These are phyloP conservation scores for Cotesia glomerata DNA, from an alignment of 1,140 invertebrate species.

Conservation along the genomic window DNA sequence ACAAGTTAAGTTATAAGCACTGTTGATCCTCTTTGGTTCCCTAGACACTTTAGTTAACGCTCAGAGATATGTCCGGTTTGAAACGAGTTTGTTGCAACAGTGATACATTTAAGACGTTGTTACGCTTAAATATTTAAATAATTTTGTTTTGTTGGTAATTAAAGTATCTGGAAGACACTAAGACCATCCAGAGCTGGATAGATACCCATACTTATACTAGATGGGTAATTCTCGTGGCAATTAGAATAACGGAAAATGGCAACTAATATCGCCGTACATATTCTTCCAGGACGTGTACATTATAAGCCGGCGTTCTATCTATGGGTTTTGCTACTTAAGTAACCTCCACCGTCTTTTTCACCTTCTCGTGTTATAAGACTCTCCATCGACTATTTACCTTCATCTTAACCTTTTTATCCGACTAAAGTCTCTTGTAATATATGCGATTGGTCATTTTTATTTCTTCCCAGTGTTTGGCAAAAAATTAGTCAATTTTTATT, in stretches of 20 bases:
- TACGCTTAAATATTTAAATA: too few species aligned
- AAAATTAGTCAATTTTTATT: too few species aligned
- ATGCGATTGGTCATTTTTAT: too few species aligned
- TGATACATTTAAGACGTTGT: too few species aligned
- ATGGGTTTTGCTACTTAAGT: slow-evolving; percentile 1
- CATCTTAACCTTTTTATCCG: too few species aligned
- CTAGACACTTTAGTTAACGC: too few species aligned
- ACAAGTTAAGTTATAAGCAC: neutral
- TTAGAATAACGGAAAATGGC: slow-evolving; percentile 36
- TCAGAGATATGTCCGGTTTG: too few species aligned
- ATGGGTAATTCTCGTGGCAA: slow-evolving; percentile 35
- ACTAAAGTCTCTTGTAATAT: too few species aligned
- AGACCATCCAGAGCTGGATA: slow-evolving; percentile 4
- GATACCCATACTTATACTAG: slow-evolving; percentile 11
- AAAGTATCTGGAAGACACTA: neutral
- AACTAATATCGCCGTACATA: slow-evolving; percentile 28
- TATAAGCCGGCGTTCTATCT: neutral
- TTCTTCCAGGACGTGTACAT: slow-evolving; percentile 26
- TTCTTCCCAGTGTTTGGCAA: too few species aligned
- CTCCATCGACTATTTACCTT: neutral
- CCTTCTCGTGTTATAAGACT: neutral
- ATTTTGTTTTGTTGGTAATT: too few species aligned
- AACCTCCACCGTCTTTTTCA: neutral
- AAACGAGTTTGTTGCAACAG: too few species aligned
- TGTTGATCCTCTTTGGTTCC: neutral